Evolutionary conservation across 2,888 invertebrate species (phyloP).

Genomic region (Cheilosia soror): DNA sequence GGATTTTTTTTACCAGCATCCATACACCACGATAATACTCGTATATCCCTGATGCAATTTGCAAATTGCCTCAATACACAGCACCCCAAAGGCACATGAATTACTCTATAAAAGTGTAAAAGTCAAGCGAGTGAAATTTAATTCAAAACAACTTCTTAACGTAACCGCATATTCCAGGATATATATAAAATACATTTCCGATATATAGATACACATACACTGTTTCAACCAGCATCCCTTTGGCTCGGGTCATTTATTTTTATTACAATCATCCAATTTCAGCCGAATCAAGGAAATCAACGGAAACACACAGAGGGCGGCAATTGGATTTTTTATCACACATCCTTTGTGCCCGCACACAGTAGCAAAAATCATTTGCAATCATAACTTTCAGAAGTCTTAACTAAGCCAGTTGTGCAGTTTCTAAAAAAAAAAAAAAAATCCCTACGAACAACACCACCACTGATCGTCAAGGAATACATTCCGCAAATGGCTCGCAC

Average conservation of each 20-base stretch:
- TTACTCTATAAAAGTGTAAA: constrained; percentile 46
- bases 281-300: constrained; percentile 56
- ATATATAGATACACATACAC: background rate
- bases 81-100: constrained; percentile 27
- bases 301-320: constrained; percentile 35
- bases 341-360: background rate
- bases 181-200: background rate
- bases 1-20: constrained; percentile 7
- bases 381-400: constrained; percentile 62
- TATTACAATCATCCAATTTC: constrained; percentile 71
- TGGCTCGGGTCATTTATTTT: constrained; percentile 68
- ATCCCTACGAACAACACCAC: background rate
- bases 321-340: constrained; percentile 53
- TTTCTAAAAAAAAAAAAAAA: constrained; percentile 20
- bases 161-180: constrained; percentile 39
- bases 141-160: constrained; percentile 62
- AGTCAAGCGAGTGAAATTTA: constrained; percentile 61
- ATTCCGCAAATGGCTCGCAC: constrained; percentile 39
- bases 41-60: constrained; percentile 62
- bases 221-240: constrained; percentile 29
- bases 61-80: constrained; percentile 58
- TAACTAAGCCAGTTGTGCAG: constrained; percentile 28
- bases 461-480: constrained; percentile 12
- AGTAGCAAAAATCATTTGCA: constrained; percentile 58
- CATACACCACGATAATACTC: constrained; percentile 21